Conservation (phyloP, 2,888 invertebrate species). For the Hydrotaea diabolus region DNA sequence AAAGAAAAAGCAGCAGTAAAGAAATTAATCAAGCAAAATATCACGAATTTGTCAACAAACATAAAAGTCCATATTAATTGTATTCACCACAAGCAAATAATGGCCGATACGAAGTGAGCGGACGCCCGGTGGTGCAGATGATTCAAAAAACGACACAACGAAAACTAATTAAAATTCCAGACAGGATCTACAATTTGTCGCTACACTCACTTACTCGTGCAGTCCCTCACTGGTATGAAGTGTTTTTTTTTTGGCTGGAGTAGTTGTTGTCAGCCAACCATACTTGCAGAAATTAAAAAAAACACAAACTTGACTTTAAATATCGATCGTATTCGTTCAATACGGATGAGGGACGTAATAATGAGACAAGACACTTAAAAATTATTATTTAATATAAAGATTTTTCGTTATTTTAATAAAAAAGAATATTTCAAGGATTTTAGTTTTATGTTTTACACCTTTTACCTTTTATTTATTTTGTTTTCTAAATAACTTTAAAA, state of each 20-base stretch:
- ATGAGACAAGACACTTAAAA: too few species aligned
- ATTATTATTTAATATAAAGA: neutral
- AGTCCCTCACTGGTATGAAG: constrained; percentile 21
- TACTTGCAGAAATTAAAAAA: constrained; percentile 33
- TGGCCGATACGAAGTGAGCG: constrained; percentile 15
- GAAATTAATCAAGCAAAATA: constrained; percentile 14
- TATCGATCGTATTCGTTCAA: neutral
- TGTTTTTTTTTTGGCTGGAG: neutral
- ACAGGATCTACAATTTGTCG: constrained; percentile 50
- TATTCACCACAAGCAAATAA: constrained; percentile 13
- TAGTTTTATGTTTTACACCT: constrained; percentile 10
- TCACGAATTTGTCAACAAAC: constrained; percentile 28
- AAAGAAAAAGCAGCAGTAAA: neutral
- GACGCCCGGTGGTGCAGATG: neutral
- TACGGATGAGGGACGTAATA: neutral
- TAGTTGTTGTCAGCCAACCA: neutral
- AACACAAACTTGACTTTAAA: constrained; percentile 46
- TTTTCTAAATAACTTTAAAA: constrained; percentile 10
- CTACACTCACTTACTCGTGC: constrained; percentile 31
- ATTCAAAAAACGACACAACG: constrained; percentile 30
- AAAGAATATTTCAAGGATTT: neutral
- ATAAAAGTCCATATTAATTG: constrained; percentile 36
- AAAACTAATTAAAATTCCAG: constrained; percentile 59
- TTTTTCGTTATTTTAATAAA: neutral
- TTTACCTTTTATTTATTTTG: constrained; percentile 41